Percentiles rank a stretch among this genome's conserved stretches.
These are phyloP conservation scores for Cydia pomonella DNA, from an alignment of 1,140 invertebrate species.

Conservation along the genomic window DNA sequence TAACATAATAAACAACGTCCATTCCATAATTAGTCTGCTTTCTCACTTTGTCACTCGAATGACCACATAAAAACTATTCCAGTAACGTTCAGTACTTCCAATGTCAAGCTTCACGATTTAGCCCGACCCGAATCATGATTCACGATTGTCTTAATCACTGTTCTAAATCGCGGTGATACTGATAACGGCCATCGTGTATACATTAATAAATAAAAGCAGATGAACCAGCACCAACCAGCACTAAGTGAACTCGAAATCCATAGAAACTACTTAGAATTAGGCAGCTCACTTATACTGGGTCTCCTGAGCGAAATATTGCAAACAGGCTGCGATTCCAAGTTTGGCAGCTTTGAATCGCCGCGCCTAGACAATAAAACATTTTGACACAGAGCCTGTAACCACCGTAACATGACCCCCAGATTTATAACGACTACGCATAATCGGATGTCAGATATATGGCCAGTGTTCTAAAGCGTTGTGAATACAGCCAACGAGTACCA, in stretches of 20 bases:
- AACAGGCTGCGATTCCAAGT: background rate
- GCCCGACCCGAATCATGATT: constrained; percentile 28
- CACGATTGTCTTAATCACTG: constrained; percentile 25
- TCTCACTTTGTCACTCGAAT: background rate
- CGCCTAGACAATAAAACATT: background rate
- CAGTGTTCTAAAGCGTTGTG: background rate
- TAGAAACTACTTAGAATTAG: no score
- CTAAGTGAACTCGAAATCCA: no score
- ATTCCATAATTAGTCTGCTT: background rate
- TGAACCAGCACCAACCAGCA: no score
- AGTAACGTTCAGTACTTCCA: background rate
- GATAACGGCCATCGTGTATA: constrained; percentile 13
- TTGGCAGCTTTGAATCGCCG: background rate
- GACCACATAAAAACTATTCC: background rate
- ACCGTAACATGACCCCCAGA: background rate
- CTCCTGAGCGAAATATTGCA: background rate
- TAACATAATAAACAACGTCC: background rate
- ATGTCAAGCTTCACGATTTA: constrained; percentile 18
- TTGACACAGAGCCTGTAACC: background rate
- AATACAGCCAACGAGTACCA: constrained; percentile 1
- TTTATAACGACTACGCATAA: background rate
- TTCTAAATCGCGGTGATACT: background rate
- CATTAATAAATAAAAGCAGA: no score
- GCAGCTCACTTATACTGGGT: no score
- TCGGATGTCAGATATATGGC: background rate